A percentile compares a stretch with the other conserved stretches of the same genome.
phyloP scores from a whole-genome alignment of 2,888 invertebrate genomes.

The Callyntrura guangdongensis region DNA sequence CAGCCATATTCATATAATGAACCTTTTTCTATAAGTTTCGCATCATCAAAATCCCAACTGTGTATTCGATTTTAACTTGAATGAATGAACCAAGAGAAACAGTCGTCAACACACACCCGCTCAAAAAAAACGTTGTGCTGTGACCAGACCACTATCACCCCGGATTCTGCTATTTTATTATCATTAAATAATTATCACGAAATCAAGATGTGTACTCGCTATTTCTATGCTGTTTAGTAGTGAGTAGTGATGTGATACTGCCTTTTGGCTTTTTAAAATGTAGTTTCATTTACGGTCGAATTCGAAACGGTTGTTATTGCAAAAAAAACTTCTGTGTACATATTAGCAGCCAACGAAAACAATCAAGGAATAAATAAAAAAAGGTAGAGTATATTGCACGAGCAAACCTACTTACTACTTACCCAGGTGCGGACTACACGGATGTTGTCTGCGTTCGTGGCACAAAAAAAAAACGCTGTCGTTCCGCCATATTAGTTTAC shows the following conservation, averaged over 20 bases:
- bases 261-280: no score
- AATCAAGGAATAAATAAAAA: not conserved
- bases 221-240: not conserved
- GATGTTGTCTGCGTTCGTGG: slow-evolving; percentile 21
- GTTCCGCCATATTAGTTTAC: not conserved
- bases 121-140: no score
- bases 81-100: no score
- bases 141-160: no score
- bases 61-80: no score
- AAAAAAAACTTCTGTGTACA: not conserved
- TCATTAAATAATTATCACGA: not conserved
- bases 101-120: no score
- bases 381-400: not conserved
- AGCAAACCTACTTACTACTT: slow-evolving; percentile 14
- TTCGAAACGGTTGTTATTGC: slow-evolving; percentile 10
- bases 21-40: no score
- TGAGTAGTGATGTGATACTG: no score
- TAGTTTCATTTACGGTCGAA: not conserved
- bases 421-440: slow-evolving; percentile 18
- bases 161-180: no score
- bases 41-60: no score
- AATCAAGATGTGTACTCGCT: not conserved
- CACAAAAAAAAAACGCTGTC: slow-evolving; percentile 3
- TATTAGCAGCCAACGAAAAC: not conserved
- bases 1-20: not conserved